Evolutionary conservation across 1,140 invertebrate species (phyloP).

Genomic region (Diabrotica undecimpunctata): DNA sequence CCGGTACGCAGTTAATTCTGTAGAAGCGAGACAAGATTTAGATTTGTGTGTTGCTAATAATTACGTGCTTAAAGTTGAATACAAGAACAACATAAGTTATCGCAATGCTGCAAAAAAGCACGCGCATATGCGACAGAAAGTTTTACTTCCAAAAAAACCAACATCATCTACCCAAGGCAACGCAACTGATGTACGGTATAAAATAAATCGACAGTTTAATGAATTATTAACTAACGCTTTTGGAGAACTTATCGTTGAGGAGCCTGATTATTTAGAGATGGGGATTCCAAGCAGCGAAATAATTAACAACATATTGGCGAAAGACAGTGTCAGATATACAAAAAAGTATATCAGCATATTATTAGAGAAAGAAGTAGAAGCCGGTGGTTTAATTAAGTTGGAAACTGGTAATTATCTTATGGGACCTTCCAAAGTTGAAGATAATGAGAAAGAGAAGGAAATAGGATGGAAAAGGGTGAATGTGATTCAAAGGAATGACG

Average conservation of each 20-base stretch:
- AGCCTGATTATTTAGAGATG: conserved; percentile 66
- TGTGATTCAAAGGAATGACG: conserved; percentile 4
- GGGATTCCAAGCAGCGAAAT: conserved; percentile 64
- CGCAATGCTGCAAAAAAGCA: conserved; percentile 75
- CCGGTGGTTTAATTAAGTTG: conserved; percentile 62
- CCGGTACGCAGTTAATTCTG: conserved; percentile 65
- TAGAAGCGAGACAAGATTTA: conserved; percentile 70
- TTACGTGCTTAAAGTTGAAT: conserved; percentile 78
- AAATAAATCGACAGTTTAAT: conserved; percentile 44
- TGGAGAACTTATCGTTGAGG: conserved; percentile 63
- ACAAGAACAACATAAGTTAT: conserved; percentile 81
- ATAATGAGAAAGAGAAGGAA: conserved; percentile 32
- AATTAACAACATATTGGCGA: conserved; percentile 59
- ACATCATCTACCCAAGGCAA: conserved; percentile 22
- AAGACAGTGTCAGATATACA: conserved; percentile 60
- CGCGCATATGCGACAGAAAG: conserved; percentile 49
- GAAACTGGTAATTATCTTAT: conserved; percentile 65
- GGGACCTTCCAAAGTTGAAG: conserved; percentile 48
- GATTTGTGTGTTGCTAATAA: conserved; percentile 71
- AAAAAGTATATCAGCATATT: conserved; percentile 63
- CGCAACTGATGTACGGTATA: conserved; percentile 23
- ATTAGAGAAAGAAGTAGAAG: conserved; percentile 61
- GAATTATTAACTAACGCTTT: conserved; percentile 61
- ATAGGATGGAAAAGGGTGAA: conserved; percentile 13
- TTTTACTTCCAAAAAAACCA: conserved; percentile 34